Evolutionary conservation across 2,113 vertebrate genomes (phyloP).

Genomic region (Mormyrus iriodes): DNA sequence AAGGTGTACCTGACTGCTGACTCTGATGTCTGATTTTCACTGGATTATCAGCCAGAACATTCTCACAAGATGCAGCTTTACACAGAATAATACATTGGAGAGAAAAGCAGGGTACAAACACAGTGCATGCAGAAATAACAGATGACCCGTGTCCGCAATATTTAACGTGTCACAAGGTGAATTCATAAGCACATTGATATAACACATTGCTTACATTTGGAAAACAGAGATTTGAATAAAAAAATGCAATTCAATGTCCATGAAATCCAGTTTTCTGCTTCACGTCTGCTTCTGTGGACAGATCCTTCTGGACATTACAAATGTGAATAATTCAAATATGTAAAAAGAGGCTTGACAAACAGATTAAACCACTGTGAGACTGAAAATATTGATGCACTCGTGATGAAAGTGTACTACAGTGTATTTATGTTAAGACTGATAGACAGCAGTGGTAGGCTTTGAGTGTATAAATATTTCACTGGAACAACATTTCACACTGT

Average conservation of each 20-base stretch:
- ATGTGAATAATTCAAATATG: neutral
- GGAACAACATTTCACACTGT: constrained; percentile 3
- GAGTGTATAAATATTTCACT: neutral
- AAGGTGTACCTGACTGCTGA: neutral
- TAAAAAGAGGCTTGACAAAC: neutral
- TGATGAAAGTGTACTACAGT: neutral
- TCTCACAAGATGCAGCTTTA: neutral
- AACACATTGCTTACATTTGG: neutral
- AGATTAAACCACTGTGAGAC: neutral
- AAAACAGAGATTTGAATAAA: neutral
- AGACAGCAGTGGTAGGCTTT: neutral
- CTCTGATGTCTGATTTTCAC: neutral
- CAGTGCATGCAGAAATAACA: constrained; percentile 10
- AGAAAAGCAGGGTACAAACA: neutral
- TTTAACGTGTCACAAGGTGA: neutral
- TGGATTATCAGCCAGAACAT: neutral
- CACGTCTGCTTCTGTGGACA: neutral
- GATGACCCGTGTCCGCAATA: neutral
- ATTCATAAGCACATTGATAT: neutral
- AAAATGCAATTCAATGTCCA: neutral
- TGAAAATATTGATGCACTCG: neutral
- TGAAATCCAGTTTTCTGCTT: neutral
- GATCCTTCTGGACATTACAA: neutral
- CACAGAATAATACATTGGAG: neutral
- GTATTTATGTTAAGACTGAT: neutral